phyloP scores from a whole-genome alignment of 2,113 vertebrate species.

The Seriola quinqueradiata region DNA sequence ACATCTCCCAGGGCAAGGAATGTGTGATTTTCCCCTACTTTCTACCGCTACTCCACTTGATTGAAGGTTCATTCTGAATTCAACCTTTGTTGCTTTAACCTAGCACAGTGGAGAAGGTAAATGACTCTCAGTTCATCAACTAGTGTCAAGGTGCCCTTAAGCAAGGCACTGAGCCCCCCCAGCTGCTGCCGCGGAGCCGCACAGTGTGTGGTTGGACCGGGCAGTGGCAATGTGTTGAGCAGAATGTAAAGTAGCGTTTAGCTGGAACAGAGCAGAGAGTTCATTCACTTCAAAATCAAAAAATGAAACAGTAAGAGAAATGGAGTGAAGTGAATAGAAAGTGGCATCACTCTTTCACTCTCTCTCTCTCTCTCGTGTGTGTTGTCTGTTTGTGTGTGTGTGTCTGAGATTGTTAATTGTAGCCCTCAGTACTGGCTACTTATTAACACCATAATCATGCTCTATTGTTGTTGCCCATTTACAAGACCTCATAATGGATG shows the following conservation, averaged over 20 bases:
- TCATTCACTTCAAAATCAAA: neutral
- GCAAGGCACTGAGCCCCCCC: conserved; percentile 6
- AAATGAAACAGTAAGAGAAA: neutral
- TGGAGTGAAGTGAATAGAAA: neutral
- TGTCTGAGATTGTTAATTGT: conserved; percentile 12
- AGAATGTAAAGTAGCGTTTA: conserved; percentile 1
- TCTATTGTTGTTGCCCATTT: neutral
- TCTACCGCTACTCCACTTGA: neutral
- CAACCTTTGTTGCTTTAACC: conserved; percentile 3
- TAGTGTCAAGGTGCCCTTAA: conserved; percentile 8
- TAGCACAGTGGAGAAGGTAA: neutral
- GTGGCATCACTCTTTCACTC: too few relatives aligned
- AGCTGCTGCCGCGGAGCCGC: neutral
- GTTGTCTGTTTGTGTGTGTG: neutral
- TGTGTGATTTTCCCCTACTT: neutral
- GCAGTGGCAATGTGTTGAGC: neutral
- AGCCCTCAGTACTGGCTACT: neutral
- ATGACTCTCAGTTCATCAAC: conserved; percentile 3
- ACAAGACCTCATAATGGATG: neutral
- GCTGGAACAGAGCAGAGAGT: neutral
- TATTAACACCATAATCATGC: conserved; percentile 6
- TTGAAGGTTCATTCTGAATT: conserved; percentile 29
- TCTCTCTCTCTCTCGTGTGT: too few relatives aligned
- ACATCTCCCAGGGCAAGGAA: conserved; percentile 3
- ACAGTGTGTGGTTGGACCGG: neutral